Evolutionary conservation across 2,113 vertebrate species (phyloP), one percentile per base, ranked within the genome.

Genomic region (Chionodraco myersi): DNA sequence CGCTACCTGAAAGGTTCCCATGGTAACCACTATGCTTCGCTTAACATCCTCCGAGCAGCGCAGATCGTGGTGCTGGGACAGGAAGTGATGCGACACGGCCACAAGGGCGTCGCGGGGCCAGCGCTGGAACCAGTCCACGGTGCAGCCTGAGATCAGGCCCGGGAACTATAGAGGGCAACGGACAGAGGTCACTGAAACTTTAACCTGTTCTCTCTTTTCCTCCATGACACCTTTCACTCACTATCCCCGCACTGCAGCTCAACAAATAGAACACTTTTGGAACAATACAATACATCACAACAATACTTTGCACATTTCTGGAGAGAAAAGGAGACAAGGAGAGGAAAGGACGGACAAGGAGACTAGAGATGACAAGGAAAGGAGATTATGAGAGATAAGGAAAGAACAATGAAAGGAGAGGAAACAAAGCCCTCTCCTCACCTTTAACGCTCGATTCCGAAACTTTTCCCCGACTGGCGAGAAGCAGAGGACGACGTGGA

Each of bases 401-500:
- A 41, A 41, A 41, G 5, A 7, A 41, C 30, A 30, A 30, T 30
- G 30, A 30, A 30, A 30, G 30, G 30, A 30, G 30, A 30, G 30
- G 30, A 30, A 30, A 30, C 30, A 30, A 30, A 41, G 36, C 36
- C 36, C 36, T 41, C 36, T 41, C 36, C 51, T 36, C 48, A 91
- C 90, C 90, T 88, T 92, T 8, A 92, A n/a, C 2, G 96, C 95
- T 4, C 92, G 93, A 47, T 82, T 92, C 57, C 96, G 95, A 74
- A 97, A 96, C 85, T 96, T 96, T 66, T 96, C 96, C 15, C 96
- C 96, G 44, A 97, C 93, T 0, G 96, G 96, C n/a, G 96, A 96
- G 91, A 97, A 97, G 85, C 95, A 96, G 77, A 97, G 95, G 30
- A 96, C 93, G 0, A 96, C 93, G 23, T 97, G 96, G 9, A 97